Conservation (phyloP, 2,113 vertebrate species). For the Neogobius melanostomus region DNA sequence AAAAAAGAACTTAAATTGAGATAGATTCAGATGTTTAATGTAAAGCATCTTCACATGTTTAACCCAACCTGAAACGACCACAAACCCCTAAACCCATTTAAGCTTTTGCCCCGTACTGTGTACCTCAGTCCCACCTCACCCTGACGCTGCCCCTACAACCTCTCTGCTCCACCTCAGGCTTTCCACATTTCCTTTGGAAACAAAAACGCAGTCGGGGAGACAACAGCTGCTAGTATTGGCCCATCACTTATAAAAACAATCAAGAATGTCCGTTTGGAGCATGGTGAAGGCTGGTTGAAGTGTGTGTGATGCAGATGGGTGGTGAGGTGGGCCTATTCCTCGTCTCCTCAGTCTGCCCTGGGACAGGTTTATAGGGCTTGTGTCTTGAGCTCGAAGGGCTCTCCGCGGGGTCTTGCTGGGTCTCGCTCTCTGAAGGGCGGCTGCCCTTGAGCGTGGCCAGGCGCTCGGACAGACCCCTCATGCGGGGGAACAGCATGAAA, state of each 20-base stretch:
- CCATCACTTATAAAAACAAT: constrained; percentile 53
- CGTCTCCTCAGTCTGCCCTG: constrained; percentile 31
- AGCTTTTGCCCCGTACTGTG: constrained; percentile 24
- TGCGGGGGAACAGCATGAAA: constrained; percentile 89
- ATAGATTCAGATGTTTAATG: constrained; percentile 70
- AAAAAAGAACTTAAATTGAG: constrained; percentile 50
- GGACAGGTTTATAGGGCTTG: constrained; percentile 82
- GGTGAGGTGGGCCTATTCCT: constrained; percentile 53
- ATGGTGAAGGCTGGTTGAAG: constrained; percentile 49
- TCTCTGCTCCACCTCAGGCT: constrained; percentile 24
- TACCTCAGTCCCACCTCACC: constrained; percentile 34
- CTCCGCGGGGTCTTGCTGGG: constrained; percentile 81
- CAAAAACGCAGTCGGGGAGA: constrained; percentile 4
- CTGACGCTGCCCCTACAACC: constrained; percentile 15
- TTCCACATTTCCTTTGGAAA: constrained; percentile 16
- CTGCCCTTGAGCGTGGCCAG: constrained; percentile 88
- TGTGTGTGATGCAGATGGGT: constrained; percentile 36
- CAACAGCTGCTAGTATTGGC: constrained; percentile 37
- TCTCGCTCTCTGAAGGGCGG: constrained; percentile 75
- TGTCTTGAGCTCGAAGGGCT: constrained; percentile 90
- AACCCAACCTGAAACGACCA: constrained; percentile 66
- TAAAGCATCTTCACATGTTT: constrained; percentile 71
- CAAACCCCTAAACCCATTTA: constrained; percentile 51
- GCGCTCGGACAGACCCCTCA: constrained; percentile 87
- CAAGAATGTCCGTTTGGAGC: constrained; percentile 51